phyloP scores from a whole-genome alignment of 2,113 vertebrate genomes.

The Gymnobelideus leadbeateri region DNA sequence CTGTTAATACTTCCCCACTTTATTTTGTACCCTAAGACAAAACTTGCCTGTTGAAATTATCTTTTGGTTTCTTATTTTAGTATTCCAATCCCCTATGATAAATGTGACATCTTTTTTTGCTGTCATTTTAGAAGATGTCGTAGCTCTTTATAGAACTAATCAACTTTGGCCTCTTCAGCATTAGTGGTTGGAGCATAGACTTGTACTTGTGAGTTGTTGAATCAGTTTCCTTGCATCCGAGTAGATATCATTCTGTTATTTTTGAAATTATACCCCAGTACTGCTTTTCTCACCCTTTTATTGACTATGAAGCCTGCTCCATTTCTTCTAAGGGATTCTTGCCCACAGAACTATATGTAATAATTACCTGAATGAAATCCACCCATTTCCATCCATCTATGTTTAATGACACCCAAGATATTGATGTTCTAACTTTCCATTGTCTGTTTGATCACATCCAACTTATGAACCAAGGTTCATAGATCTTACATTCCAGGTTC shows the following conservation, averaged over 20 bases:
- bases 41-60: no score
- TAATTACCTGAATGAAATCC: neutral
- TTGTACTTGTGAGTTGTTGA: neutral
- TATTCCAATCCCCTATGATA: no score
- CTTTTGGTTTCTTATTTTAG: no score
- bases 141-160: no score
- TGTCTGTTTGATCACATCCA: neutral
- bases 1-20: no score
- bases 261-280: neutral
- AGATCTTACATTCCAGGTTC: neutral
- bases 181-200: neutral
- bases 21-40: no score
- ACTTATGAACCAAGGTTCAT: neutral
- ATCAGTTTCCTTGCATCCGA: neutral
- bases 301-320: neutral
- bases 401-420: neutral
- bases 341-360: neutral
- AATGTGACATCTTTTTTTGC: no score
- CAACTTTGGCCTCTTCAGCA: no score
- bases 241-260: neutral
- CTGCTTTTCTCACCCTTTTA: neutral
- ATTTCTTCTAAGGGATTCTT: neutral
- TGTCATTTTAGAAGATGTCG: no score
- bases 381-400: neutral
- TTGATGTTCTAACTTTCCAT: neutral